Percentiles rank a stretch among this genome's conserved stretches.
Evolutionary conservation across 1,140 invertebrate species (phyloP).

Genomic region (Hyles euphorbiae): DNA sequence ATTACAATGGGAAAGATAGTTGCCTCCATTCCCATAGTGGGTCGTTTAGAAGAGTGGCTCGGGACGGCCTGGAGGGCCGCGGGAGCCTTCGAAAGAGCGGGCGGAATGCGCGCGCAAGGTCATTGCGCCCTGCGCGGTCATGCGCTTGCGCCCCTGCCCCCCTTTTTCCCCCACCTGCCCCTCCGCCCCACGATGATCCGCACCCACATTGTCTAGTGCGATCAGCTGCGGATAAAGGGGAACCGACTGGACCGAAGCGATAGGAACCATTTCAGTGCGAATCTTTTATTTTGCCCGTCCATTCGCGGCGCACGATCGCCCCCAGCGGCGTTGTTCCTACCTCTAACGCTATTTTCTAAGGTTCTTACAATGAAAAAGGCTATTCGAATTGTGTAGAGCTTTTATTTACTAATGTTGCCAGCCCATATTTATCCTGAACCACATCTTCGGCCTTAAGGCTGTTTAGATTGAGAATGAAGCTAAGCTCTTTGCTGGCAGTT

Average conservation of each 20-base stretch:
- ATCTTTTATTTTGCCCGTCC: constrained; percentile 53
- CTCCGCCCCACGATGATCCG: constrained; percentile 21
- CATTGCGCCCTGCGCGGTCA: constrained; percentile 72
- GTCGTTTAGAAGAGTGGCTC: constrained; percentile 31
- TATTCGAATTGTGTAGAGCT: constrained; percentile 32
- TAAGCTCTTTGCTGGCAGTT: neutral
- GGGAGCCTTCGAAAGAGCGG: constrained; percentile 59
- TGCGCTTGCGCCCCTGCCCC: constrained; percentile 50
- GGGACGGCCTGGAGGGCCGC: constrained; percentile 45
- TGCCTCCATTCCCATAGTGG: constrained; percentile 4
- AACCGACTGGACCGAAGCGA: constrained; percentile 53
- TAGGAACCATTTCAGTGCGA: constrained; percentile 64
- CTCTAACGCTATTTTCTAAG: constrained; percentile 59
- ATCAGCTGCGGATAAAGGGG: constrained; percentile 66
- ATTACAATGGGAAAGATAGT: neutral
- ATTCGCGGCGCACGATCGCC: constrained; percentile 41
- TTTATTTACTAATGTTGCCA: constrained; percentile 53
- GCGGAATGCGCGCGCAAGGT: constrained; percentile 71
- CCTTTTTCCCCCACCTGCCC: constrained; percentile 24
- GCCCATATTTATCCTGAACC: constrained; percentile 40
- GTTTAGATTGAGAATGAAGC: neutral
- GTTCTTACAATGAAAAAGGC: constrained; percentile 40
- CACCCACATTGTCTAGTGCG: constrained; percentile 61
- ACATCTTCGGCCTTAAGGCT: constrained; percentile 21
- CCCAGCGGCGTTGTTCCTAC: constrained; percentile 42